A percentile compares a stretch with the other conserved stretches of the same genome.
phyloP scores from a whole-genome alignment of 2,797 vertebrate genomes.

The Sylvilagus floridanus region DNA sequence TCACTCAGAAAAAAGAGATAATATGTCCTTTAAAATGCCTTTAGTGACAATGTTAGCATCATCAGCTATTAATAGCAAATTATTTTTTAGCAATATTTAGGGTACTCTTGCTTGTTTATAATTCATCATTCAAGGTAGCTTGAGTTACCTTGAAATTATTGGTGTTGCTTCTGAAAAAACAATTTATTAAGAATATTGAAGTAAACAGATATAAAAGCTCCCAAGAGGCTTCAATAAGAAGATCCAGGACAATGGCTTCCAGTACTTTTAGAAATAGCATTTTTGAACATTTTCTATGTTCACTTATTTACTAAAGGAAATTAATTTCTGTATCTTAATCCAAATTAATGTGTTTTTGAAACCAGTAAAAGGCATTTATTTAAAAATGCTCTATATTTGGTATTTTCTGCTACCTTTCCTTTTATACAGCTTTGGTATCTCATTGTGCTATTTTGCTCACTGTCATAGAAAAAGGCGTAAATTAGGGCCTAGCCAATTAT shows the following conservation, averaged over 20 bases:
- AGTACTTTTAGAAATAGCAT: background rate
- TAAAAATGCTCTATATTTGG: background rate
- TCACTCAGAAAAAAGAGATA: background rate
- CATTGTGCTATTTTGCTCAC: background rate
- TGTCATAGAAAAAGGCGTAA: slow-evolving; percentile 27
- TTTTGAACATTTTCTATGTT: slow-evolving; percentile 36
- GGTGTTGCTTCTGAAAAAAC: slow-evolving; percentile 17
- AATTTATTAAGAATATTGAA: slow-evolving; percentile 15
- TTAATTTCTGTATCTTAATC: slow-evolving; percentile 21
- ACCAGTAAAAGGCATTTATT: slow-evolving; percentile 5
- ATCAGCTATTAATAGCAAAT: background rate
- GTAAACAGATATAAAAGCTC: background rate
- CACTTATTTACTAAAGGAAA: slow-evolving; percentile 2
- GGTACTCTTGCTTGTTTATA: background rate
- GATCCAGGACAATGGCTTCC: background rate
- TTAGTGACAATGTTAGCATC: background rate
- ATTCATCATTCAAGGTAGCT: slow-evolving; percentile 33
- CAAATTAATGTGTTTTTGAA: slow-evolving; percentile 39
- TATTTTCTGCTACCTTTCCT: slow-evolving; percentile 31
- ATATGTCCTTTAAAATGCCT: background rate
- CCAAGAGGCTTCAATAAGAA: background rate
- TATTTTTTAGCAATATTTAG: slow-evolving; percentile 2
- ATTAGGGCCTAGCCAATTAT: background rate
- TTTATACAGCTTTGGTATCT: background rate
- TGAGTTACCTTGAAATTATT: slow-evolving; percentile 52